Conservation (phyloP, 2,113 vertebrate species). For the Bothrops jararaca region DNA sequence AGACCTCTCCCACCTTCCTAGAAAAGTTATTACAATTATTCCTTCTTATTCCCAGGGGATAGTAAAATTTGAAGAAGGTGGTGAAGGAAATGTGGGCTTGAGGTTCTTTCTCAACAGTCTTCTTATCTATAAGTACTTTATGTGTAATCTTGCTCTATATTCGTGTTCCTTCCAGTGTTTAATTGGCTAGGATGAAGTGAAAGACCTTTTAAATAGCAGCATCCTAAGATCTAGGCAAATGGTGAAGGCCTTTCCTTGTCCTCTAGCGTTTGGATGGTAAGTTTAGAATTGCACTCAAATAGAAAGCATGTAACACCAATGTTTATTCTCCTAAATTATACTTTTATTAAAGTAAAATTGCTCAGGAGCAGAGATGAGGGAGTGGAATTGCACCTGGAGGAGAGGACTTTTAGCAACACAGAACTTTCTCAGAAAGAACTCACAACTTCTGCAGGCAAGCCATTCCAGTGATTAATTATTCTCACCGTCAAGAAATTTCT, state of each 20-base stretch:
- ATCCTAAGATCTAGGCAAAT: not conserved
- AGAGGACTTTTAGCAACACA: not conserved
- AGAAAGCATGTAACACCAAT: not conserved
- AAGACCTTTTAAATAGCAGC: not conserved
- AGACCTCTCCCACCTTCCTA: not conserved
- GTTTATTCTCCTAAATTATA: not conserved
- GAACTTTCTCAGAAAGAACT: not conserved
- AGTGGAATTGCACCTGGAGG: not conserved
- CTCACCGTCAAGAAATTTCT: not conserved
- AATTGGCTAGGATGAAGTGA: not conserved
- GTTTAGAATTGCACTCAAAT: not conserved
- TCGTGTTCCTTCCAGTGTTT: not conserved
- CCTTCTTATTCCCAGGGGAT: not conserved
- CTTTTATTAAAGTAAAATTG: not conserved
- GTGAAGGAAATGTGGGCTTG: not conserved
- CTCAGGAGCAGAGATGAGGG: not conserved
- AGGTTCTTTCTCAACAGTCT: not conserved
- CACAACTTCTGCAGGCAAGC: not conserved
- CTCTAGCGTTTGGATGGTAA: not conserved
- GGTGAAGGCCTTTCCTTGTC: not conserved
- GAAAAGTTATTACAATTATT: not conserved
- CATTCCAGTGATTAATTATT: not conserved
- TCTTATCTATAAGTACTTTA: not conserved
- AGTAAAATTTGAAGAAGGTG: not conserved
- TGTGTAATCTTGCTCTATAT: not conserved